phyloP scores from a whole-genome alignment of 37 sponge, comb jelly and placozoan species.

The Beroe ovata region DNA sequence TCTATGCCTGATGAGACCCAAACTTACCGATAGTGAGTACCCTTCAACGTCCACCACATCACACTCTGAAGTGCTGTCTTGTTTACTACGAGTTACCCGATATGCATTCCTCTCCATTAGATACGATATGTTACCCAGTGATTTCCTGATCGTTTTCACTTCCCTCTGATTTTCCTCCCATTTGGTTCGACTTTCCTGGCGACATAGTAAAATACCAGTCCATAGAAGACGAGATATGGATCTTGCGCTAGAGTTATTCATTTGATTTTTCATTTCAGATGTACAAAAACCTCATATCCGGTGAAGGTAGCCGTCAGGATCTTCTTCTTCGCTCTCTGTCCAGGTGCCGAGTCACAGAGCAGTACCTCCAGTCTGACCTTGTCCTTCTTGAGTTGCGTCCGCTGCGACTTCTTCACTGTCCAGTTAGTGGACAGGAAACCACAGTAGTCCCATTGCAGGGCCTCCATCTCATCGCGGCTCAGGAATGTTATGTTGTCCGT shows the following conservation, averaged over 20 bases:
- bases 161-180: conserved; percentile 53
- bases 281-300: conserved; percentile 22
- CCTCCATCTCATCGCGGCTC: background rate
- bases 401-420: conserved; percentile 20
- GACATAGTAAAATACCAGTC: background rate
- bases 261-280: background rate
- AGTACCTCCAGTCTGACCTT: background rate
- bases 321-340: background rate
- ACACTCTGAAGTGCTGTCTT: background rate
- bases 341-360: background rate
- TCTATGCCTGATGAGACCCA: too few species aligned
- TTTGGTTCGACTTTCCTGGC: background rate
- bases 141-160: background rate
- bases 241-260: background rate
- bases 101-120: conserved; percentile 33
- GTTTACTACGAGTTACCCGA: background rate
- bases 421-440: background rate
- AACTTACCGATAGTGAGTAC: background rate
- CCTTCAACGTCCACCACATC: background rate
- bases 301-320: conserved; percentile 16
- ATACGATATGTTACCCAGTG: conserved; percentile 12
- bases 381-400: conserved; percentile 32
- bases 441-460: background rate
- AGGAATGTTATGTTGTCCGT: background rate
- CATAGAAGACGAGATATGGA: background rate